Percentiles rank a stretch among this genome's conserved stretches.
Evolutionary conservation across 2,797 vertebrate species (phyloP).

Genomic region (Takifugu ocellatus): DNA sequence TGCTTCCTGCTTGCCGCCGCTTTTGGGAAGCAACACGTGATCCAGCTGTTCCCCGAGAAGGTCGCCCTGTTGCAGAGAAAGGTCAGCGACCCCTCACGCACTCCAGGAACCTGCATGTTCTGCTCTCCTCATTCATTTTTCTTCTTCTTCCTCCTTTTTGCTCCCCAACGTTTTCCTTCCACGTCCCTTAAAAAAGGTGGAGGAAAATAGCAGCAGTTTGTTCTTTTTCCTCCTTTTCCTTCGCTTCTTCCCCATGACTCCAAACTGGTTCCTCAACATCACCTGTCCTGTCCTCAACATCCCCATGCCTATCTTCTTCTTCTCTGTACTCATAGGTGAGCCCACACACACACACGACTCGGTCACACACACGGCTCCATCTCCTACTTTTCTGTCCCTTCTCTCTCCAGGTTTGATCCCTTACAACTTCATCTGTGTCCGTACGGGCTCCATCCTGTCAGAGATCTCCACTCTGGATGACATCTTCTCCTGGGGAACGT

Average conservation of each 20-base stretch:
- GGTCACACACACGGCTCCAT: background rate
- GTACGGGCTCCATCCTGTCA: constrained; percentile 91
- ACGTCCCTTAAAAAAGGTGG: constrained; percentile 74
- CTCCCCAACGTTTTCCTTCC: constrained; percentile 10
- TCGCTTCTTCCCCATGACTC: constrained; percentile 96
- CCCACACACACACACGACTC: constrained; percentile 2
- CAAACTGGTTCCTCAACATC: constrained; percentile 98
- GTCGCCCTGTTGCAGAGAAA: constrained; percentile 86
- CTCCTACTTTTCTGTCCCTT: background rate
- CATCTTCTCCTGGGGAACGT: constrained; percentile 90
- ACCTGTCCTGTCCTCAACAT: constrained; percentile 96
- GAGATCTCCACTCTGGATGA: constrained; percentile 89
- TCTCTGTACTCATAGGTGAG: constrained; percentile 92
- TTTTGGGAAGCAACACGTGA: constrained; percentile 86
- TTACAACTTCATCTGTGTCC: constrained; percentile 97
- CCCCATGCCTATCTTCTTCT: constrained; percentile 88
- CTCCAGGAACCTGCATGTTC: background rate
- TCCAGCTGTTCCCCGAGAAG: constrained; percentile 84
- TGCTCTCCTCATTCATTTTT: background rate
- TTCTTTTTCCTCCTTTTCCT: constrained; percentile 97
- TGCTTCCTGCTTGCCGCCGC: constrained; percentile 86
- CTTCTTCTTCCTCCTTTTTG: background rate
- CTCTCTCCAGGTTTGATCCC: constrained; percentile 85
- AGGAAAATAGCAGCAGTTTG: constrained; percentile 88
- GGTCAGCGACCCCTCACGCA: constrained; percentile 68